phyloP scores from a whole-genome alignment of 2,888 invertebrate genomes.

The Atethmia centrago region DNA sequence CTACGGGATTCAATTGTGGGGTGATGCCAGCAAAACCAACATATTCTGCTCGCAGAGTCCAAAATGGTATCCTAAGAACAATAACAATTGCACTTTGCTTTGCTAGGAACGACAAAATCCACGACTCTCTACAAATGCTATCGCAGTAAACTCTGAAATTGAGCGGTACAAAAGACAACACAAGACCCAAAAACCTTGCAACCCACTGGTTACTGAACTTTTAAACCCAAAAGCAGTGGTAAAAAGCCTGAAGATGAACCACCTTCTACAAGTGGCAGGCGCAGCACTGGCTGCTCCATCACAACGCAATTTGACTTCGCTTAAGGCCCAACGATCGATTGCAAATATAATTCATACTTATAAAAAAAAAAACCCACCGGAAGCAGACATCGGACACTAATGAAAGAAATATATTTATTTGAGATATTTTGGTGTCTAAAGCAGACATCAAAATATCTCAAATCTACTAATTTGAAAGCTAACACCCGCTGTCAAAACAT shows the following conservation, averaged over 20 bases:
- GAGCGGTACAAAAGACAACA: neutral
- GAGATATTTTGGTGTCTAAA: neutral
- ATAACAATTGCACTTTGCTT: neutral
- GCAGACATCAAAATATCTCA: neutral
- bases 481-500: constrained; percentile 62
- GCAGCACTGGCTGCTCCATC: neutral
- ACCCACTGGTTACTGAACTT: neutral
- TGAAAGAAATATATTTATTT: neutral
- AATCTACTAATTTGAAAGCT: constrained; percentile 43
- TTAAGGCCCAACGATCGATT: neutral
- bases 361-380: neutral
- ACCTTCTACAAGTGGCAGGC: neutral
- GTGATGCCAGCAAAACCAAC: neutral
- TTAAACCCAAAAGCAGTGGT: neutral
- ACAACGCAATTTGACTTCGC: neutral
- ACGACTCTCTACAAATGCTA: neutral
- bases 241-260: neutral
- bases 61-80: neutral
- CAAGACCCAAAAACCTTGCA: neutral
- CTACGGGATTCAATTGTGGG: neutral
- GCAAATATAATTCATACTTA: neutral
- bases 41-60: neutral
- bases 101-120: neutral
- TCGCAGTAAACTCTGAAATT: neutral
- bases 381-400: neutral